Evolutionary conservation across 2,113 vertebrate species (phyloP).

Genomic region (Brienomyrus brachyistius): DNA sequence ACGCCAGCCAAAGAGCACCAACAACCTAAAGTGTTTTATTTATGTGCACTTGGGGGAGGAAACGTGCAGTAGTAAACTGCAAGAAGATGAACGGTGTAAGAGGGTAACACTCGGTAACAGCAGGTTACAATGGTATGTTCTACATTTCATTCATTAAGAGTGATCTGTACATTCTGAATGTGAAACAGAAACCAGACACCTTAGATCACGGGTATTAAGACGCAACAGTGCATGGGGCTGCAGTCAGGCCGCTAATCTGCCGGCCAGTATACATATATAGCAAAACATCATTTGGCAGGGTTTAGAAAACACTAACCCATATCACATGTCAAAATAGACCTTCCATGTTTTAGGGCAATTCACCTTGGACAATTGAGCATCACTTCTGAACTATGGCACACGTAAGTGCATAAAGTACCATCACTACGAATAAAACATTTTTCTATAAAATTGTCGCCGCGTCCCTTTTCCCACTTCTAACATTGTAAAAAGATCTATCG

Average conservation of each 20-base stretch:
- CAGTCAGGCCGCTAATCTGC: not conserved
- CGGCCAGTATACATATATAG: not conserved
- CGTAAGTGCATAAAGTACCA: not conserved
- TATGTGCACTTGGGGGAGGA: not conserved
- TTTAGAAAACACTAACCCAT: not conserved
- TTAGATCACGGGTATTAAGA: not conserved
- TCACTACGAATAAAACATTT: not conserved
- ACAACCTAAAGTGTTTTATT: constrained; percentile 3
- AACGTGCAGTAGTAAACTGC: not conserved
- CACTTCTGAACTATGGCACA: not conserved
- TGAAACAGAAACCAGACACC: not conserved
- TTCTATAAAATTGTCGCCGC: not conserved
- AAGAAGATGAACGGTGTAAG: not conserved
- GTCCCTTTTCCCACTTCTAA: not conserved
- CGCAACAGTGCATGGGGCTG: not conserved
- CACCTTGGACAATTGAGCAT: not conserved
- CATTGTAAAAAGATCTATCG: not conserved
- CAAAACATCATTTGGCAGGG: not conserved
- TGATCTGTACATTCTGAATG: not conserved
- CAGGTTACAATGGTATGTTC: not conserved
- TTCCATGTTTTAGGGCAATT: not conserved
- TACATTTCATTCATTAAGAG: not conserved
- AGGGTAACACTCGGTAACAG: not conserved
- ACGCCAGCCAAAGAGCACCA: not conserved
- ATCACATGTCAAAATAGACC: not conserved